Base-by-base conservation (phyloP, 2,888 invertebrate genomes). In the Priocnemis perturbator region DNA sequence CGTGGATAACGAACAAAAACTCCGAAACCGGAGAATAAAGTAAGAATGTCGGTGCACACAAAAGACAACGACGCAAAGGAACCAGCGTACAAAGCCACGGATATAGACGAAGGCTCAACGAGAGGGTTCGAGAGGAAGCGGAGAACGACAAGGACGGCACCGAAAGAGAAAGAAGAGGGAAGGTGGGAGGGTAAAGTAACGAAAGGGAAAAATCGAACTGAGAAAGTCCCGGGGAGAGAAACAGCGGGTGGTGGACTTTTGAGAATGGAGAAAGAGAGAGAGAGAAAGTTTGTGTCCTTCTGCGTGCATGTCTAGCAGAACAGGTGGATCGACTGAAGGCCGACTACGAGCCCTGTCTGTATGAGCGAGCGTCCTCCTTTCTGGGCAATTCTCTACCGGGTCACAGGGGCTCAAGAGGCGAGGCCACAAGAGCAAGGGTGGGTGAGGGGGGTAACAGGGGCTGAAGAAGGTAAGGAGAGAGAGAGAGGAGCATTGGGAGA, bases 401-500 rank as follows among this genome's bases (percentile, higher is more conserved):
- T n/a, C 20, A 17, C 50, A 5, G 7, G 47, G 4, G 15, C n/a
- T n/a, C 11, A 52, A n/a, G 45, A 45, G 55, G 37, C 55, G 47
- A 56, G 30, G 64, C 47, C 19, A 30, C 17, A 60, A 48, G 64
- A 62, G 66, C 65, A 70, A 69, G 68, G 62, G 65, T 71, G 69
- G 77, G 71, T 50, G 60, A 23, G 50, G 30, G 5, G 2, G 26
- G 26, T 5, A n/a, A n/a, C n/a, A n/a, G n/a, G n/a, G n/a, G 7
- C 26, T 26, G 37, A 37, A 11, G 4, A 37, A 30, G 62, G 19
- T 15, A 26, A n/a, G 57, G n/a, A 37, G 17, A 19, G 44, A 57
- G 37, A 63, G 52, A 61, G 63, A 60, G 64, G 59, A 66, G 67
- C 60, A 62, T 63, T 78, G 73, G 74, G 63, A 37, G 37, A 37